Percentiles rank a stretch among this genome's conserved stretches.
These are phyloP conservation scores for Microplitis demolitor DNA, from an alignment of 1,140 invertebrate species.

Conservation along the genomic window DNA sequence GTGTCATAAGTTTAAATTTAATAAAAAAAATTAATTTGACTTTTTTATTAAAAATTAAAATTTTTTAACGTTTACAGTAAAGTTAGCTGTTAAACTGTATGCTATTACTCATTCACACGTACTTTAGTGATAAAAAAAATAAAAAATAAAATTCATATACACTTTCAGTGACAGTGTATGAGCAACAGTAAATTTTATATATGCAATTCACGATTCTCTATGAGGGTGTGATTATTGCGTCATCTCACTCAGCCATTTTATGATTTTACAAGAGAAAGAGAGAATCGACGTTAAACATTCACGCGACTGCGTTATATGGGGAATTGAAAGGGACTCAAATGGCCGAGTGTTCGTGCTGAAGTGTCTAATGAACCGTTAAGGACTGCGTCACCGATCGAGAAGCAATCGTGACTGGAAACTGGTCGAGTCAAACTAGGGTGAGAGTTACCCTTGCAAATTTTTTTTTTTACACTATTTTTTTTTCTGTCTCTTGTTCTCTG, in stretches of 20 bases:
- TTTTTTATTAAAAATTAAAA: no score
- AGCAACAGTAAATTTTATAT: neutral
- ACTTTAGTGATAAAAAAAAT: no score
- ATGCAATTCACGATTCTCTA: neutral
- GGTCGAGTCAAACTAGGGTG: neutral
- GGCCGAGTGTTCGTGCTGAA: slow-evolving; percentile 6
- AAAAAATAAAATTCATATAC: neutral
- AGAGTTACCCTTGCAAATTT: neutral
- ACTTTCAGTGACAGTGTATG: neutral
- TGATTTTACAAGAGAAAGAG: neutral
- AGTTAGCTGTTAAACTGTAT: no score
- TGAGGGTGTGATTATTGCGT: neutral
- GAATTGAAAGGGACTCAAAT: slow-evolving; percentile 2
- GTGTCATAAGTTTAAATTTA: no score
- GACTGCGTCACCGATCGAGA: slow-evolving; percentile 15
- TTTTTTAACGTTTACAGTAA: no score
- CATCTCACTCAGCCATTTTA: neutral
- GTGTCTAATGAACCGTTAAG: slow-evolving; percentile 14
- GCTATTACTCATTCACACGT: no score
- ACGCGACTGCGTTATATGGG: neutral
- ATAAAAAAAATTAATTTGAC: no score
- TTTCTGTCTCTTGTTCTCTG: slow-evolving; percentile 3
- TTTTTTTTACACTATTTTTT: neutral
- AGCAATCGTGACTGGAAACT: slow-evolving; percentile 16
- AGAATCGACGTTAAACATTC: neutral